Conservation (phyloP, 2,888 invertebrate genomes). For the Callosobruchus maculatus region DNA sequence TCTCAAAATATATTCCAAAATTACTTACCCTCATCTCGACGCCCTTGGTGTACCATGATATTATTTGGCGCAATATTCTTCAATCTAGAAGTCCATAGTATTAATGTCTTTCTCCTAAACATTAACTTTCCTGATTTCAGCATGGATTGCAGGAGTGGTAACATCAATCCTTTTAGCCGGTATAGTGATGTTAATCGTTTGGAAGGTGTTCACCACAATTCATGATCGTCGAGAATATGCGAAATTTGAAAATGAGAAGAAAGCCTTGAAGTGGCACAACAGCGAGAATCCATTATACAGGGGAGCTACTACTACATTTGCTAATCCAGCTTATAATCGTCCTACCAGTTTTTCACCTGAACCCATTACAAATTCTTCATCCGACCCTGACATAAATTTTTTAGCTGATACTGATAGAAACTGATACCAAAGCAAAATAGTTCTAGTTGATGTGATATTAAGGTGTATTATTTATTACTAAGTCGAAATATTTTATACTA, state of each 20-base stretch:
- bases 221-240: constrained; percentile 75
- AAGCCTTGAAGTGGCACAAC: constrained; percentile 67
- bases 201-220: constrained; percentile 71
- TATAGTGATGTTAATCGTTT: constrained; percentile 64
- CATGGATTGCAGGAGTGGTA: constrained; percentile 66
- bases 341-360: constrained; percentile 11
- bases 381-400: background rate
- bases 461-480: background rate
- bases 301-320: constrained; percentile 71
- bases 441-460: background rate
- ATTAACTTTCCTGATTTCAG: background rate
- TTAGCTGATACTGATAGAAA: background rate
- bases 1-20: too few species aligned
- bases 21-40: too few species aligned
- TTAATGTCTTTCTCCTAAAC: too few species aligned
- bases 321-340: constrained; percentile 57
- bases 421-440: background rate
- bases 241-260: constrained; percentile 66
- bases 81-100: too few species aligned
- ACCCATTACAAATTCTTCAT: background rate
- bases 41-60: too few species aligned
- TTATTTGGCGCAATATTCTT: too few species aligned
- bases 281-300: constrained; percentile 82
- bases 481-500: background rate
- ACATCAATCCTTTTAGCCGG: constrained; percentile 69